phyloP scores from a whole-genome alignment of 1,140 invertebrate species.

The Cylas formicarius region DNA sequence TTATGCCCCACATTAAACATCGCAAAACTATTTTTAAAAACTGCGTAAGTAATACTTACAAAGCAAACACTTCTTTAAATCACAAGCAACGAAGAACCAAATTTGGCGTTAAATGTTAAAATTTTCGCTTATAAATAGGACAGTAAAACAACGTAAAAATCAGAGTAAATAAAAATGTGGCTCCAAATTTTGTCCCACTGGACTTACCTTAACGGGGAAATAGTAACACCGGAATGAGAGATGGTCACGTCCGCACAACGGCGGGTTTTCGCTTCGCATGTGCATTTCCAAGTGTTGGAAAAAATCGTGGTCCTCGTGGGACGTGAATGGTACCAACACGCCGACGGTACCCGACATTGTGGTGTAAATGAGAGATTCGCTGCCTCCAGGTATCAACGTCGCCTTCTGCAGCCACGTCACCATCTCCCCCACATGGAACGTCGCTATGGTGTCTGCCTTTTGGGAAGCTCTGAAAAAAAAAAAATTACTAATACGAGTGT shows the following conservation, averaged over 20 bases:
- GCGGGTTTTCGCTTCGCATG: slow-evolving; percentile 94
- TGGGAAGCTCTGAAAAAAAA: slow-evolving; percentile 66
- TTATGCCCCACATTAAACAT: too few relatives aligned
- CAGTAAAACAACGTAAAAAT: too few relatives aligned
- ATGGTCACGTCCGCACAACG: slow-evolving; percentile 95
- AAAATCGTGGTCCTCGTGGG: slow-evolving; percentile 97
- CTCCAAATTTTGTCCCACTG: slow-evolving; percentile 2
- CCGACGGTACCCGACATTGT: slow-evolving; percentile 94
- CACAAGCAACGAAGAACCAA: too few relatives aligned
- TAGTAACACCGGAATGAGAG: slow-evolving; percentile 95
- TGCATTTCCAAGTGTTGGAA: slow-evolving; percentile 99
- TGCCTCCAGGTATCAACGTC: slow-evolving; percentile 93
- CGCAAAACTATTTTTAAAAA: too few relatives aligned
- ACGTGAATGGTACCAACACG: slow-evolving; percentile 94
- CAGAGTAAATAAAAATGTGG: background rate
- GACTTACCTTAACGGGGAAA: slow-evolving; percentile 86
- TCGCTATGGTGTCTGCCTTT: slow-evolving; percentile 87
- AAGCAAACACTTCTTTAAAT: too few relatives aligned
- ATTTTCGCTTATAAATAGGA: too few relatives aligned
- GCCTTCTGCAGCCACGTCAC: slow-evolving; percentile 87
- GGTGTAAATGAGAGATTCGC: slow-evolving; percentile 92
- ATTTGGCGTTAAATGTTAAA: too few relatives aligned
- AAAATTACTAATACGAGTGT: too few relatives aligned
- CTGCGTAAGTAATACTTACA: too few relatives aligned
- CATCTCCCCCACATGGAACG: slow-evolving; percentile 95